Conservation (phyloP, 2,888 invertebrate genomes). For the Drosophila nr. fundita region DNA sequence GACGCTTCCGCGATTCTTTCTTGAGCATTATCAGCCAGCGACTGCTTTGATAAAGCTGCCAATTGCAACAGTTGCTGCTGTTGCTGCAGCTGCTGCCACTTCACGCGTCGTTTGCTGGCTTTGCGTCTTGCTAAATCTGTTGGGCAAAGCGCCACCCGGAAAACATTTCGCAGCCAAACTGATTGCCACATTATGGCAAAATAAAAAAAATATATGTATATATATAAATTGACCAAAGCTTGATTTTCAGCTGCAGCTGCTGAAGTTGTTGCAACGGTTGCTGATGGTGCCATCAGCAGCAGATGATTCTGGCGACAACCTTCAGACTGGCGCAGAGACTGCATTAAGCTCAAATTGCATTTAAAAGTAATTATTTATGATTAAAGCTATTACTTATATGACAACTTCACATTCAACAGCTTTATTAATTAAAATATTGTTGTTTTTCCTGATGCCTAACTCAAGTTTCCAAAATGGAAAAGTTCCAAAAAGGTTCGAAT, state of each 20-base stretch:
- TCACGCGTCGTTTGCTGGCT: constrained; percentile 57
- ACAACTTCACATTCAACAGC: not conserved
- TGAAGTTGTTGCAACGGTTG: constrained; percentile 6
- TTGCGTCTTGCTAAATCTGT: constrained; percentile 35
- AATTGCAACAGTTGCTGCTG: constrained; percentile 45
- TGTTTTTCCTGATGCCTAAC: not conserved
- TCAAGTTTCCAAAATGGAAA: not conserved
- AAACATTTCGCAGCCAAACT: constrained; percentile 50
- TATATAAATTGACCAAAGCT: constrained; percentile 43
- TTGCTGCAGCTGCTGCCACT: constrained; percentile 37
- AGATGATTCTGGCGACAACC: constrained; percentile 3
- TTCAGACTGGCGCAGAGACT: not conserved
- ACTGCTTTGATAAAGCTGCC: constrained; percentile 58
- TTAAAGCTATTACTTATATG: not conserved
- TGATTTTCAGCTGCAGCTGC: constrained; percentile 20
- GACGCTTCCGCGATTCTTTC: constrained; percentile 77
- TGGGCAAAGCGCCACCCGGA: constrained; percentile 65
- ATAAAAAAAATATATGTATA: not conserved
- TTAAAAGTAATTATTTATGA: not conserved
- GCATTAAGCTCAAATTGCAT: not conserved
- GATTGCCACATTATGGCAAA: constrained; percentile 51
- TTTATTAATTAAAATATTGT: not conserved
- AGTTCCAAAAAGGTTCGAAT: not conserved
- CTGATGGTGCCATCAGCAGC: constrained; percentile 10
- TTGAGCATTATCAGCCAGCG: constrained; percentile 54